Evolutionary conservation across 2,113 vertebrate genomes (phyloP).

Genomic region (Pithys albifrons): DNA sequence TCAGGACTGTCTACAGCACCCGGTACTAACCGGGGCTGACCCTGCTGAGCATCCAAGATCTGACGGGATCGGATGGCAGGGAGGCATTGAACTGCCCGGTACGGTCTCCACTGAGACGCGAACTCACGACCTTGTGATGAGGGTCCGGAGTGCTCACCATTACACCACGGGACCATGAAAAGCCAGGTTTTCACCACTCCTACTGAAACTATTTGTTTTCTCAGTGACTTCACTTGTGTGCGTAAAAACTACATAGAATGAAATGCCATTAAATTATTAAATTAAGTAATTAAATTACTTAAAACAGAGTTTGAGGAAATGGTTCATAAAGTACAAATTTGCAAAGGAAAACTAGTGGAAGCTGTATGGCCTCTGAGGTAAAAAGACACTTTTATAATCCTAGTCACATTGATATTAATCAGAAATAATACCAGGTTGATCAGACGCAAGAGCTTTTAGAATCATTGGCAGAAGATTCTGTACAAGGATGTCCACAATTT

Average conservation of each 20-base stretch:
- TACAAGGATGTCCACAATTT: not conserved
- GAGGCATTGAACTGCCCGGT: too few species aligned
- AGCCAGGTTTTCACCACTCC: not conserved
- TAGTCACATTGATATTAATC: not conserved
- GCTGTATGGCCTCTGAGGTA: not conserved
- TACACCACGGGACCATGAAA: too few species aligned
- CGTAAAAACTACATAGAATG: not conserved
- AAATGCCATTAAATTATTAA: not conserved
- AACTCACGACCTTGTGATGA: too few species aligned
- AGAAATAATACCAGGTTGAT: not conserved
- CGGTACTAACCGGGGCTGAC: too few species aligned
- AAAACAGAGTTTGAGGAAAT: not conserved
- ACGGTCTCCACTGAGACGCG: too few species aligned
- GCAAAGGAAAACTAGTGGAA: not conserved
- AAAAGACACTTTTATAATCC: not conserved
- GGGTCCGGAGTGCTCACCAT: too few species aligned
- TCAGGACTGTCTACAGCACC: too few species aligned
- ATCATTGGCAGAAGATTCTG: not conserved
- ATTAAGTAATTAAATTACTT: not conserved
- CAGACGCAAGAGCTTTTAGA: not conserved
- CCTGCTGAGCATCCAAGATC: too few species aligned
- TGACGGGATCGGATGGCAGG: too few species aligned
- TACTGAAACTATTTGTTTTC: not conserved
- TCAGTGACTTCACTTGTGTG: not conserved
- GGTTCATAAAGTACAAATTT: not conserved